Conservation (phyloP, 2,888 invertebrate genomes). For the Ferrisia virgata region DNA sequence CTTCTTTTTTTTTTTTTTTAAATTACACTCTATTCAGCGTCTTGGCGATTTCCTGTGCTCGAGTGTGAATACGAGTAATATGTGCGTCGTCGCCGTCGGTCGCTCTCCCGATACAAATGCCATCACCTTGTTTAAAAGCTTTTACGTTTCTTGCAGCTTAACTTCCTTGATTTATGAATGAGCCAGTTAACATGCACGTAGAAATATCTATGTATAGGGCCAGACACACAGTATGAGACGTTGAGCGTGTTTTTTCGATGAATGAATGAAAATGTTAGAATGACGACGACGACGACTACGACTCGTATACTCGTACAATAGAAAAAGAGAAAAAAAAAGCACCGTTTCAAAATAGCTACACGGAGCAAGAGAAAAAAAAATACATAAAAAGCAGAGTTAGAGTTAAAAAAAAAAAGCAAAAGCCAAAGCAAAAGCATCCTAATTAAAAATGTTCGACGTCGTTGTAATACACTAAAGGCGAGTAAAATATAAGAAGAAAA, state of each 20-base stretch:
- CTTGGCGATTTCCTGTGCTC: conserved; percentile 8
- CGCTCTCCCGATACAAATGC: background rate
- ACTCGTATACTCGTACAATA: background rate
- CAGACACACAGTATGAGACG: background rate
- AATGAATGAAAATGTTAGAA: background rate
- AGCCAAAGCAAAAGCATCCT: background rate
- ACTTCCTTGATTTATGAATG: conserved; percentile 24
- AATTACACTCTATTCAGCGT: conserved; percentile 17
- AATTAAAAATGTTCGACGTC: conserved; percentile 6
- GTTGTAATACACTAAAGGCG: background rate
- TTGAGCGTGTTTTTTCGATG: background rate
- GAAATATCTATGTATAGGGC: too few species aligned
- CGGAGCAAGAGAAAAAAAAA: background rate
- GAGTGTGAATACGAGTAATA: conserved; percentile 11
- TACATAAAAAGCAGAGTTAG: background rate
- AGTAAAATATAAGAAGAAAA: background rate
- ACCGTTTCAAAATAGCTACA: background rate
- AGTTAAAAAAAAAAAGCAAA: background rate
- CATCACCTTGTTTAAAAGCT: conserved; percentile 21
- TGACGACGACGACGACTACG: background rate
- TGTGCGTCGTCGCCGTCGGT: too few species aligned
- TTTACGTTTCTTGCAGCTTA: background rate
- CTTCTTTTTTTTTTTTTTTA: background rate
- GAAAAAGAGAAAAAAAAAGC: too few species aligned
- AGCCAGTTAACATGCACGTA: conserved; percentile 9